Conservation (phyloP, 2,113 vertebrate species). For the Agelaius tricolor region DNA sequence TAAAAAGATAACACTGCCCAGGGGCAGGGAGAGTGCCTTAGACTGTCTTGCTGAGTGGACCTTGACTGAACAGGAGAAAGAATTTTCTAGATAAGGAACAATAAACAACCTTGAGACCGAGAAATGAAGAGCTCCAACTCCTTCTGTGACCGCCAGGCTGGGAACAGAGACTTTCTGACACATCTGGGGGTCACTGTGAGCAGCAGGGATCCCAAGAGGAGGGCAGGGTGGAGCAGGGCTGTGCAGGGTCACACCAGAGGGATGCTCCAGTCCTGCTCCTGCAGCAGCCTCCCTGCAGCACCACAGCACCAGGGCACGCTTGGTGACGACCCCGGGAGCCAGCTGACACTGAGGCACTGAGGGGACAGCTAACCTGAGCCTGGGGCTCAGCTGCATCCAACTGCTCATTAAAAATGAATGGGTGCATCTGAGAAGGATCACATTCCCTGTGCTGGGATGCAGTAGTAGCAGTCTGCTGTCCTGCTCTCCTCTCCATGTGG, state of each 20-base stretch:
- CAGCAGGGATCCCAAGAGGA: no score
- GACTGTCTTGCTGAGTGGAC: no score
- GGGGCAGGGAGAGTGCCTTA: no score
- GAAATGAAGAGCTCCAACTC: no score
- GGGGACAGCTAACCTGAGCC: not conserved
- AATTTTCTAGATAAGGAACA: no score
- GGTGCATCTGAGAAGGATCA: not conserved
- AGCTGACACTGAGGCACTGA: rapidly evolving
- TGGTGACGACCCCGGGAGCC: not conserved
- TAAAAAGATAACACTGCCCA: no score
- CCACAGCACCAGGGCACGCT: rapidly evolving
- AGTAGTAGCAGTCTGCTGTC: not conserved
- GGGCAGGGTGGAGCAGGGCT: rapidly evolving
- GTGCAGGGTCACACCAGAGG: rapidly evolving
- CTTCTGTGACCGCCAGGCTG: no score
- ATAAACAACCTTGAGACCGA: no score
- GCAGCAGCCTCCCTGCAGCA: not conserved
- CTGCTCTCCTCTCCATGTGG: not conserved
- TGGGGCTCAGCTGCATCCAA: not conserved
- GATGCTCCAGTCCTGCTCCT: not conserved
- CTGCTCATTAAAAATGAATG: not conserved
- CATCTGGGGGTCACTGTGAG: no score
- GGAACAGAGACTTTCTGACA: no score
- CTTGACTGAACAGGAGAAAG: no score
- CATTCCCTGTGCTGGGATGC: not conserved